phyloP scores from a whole-genome alignment of 23 tunicate genomes.

The Oikopleura vanhoeffeni region DNA sequence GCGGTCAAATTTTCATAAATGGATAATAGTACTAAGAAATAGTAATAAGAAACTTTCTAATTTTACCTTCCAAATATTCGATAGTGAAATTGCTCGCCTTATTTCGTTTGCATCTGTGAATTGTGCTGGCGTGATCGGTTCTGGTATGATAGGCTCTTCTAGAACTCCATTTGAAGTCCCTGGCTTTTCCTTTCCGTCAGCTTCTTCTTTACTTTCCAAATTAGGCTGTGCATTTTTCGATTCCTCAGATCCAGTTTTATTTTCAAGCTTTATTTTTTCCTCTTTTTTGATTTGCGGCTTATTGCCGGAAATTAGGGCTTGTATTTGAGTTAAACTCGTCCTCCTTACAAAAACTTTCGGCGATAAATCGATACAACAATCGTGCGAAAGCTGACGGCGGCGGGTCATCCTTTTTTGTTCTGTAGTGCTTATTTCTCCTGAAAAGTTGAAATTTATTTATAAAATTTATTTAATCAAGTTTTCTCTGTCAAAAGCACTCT shows the following conservation, averaged over 20 bases:
- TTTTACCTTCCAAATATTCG: neutral
- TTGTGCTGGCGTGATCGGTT: neutral
- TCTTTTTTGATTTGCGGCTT: no score
- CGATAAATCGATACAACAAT: neutral
- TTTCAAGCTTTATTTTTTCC: no score
- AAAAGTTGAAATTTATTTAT: no score
- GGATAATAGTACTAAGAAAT: no score
- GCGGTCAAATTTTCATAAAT: no score
- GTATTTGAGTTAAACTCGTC: neutral
- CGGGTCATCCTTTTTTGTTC: neutral
- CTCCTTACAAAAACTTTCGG: neutral
- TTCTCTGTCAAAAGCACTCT: no score
- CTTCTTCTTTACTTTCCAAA: neutral
- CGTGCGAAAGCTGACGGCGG: neutral
- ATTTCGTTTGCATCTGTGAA: constrained; percentile 12
- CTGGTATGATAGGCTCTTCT: neutral
- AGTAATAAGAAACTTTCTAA: no score
- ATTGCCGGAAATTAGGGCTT: no score
- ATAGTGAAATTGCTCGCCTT: neutral
- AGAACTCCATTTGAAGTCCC: neutral
- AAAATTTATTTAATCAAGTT: no score
- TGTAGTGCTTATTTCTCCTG: no score
- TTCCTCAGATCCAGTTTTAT: neutral
- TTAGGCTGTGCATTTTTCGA: neutral
- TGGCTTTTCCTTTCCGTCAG: no score